Evolutionary conservation across 2,888 invertebrate species (phyloP).

Genomic region (Nymphalis c-album): DNA sequence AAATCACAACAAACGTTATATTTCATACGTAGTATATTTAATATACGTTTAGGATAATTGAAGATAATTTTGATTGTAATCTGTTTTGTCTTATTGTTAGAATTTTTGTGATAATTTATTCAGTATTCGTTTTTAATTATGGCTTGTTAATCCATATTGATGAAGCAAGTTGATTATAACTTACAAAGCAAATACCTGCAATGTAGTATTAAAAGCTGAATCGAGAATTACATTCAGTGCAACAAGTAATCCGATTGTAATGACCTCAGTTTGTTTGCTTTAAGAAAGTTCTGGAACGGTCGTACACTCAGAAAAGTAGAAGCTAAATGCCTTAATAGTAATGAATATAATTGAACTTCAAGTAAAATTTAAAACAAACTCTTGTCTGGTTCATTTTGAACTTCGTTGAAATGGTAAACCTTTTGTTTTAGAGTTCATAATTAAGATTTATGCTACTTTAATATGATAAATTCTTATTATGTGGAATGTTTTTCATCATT

Average conservation of each 20-base stretch:
- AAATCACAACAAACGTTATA: too few species aligned
- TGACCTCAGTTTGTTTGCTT: slow-evolving; percentile 22
- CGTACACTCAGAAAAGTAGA: slow-evolving; percentile 6
- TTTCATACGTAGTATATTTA: too few species aligned
- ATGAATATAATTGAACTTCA: neutral
- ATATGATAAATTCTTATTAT: too few species aligned
- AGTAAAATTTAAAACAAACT: neutral
- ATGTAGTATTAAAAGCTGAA: slow-evolving; percentile 29
- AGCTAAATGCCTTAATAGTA: neutral
- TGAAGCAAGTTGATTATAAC: slow-evolving; percentile 16
- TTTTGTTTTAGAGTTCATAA: too few species aligned
- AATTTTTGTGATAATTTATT: too few species aligned
- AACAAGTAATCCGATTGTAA: slow-evolving; percentile 40
- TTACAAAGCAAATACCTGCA: slow-evolving; percentile 27
- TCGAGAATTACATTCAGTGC: slow-evolving; percentile 23
- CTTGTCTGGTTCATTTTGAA: neutral
- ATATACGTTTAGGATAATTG: too few species aligned
- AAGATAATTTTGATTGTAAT: too few species aligned
- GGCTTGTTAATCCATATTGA: neutral
- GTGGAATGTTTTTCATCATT: too few species aligned
- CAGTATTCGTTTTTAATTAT: too few species aligned
- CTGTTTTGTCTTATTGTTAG: too few species aligned
- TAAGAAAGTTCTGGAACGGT: slow-evolving; percentile 7
- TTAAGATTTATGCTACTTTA: too few species aligned
- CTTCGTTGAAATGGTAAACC: too few species aligned